Conservation (phyloP, 92 coral and sea anemone species). For the Epizoanthus illoricatus region DNA sequence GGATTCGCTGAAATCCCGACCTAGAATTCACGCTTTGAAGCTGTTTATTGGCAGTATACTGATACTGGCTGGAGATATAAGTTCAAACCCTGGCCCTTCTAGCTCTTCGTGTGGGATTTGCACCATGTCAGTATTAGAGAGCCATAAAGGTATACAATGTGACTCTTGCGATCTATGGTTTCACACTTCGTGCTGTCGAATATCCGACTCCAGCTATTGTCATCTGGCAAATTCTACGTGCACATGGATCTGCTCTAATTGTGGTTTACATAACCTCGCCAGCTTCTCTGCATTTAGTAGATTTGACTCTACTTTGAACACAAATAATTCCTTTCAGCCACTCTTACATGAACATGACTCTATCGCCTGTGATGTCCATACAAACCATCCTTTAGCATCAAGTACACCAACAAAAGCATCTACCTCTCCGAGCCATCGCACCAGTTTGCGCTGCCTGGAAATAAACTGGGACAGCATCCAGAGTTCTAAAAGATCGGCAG, state of each 20-base stretch:
- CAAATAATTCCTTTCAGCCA: no score
- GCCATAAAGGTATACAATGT: not conserved
- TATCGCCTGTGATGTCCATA: no score
- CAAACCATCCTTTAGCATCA: no score
- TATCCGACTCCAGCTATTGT: slow-evolving; percentile 19
- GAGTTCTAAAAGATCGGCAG: no score
- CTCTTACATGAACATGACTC: no score
- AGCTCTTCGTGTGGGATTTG: not conserved
- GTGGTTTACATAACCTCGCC: not conserved
- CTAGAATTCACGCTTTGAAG: not conserved
- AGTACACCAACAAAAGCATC: no score
- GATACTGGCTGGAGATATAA: slow-evolving; percentile 23
- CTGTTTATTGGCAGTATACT: slow-evolving; percentile 24
- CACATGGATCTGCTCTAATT: slow-evolving; percentile 13
- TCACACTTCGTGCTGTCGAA: slow-evolving; percentile 17
- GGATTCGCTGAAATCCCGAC: not conserved
- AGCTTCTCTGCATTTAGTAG: not conserved
- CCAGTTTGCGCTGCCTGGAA: no score
- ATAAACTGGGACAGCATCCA: no score
- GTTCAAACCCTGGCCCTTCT: slow-evolving; percentile 18
- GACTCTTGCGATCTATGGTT: slow-evolving; percentile 14
- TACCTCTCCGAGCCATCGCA: no score
- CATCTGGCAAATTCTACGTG: not conserved
- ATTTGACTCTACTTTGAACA: no score
- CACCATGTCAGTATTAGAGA: not conserved